Base-by-base conservation (phyloP, 2,797 vertebrate species). In the Yasuhikotakia modesta region DNA sequence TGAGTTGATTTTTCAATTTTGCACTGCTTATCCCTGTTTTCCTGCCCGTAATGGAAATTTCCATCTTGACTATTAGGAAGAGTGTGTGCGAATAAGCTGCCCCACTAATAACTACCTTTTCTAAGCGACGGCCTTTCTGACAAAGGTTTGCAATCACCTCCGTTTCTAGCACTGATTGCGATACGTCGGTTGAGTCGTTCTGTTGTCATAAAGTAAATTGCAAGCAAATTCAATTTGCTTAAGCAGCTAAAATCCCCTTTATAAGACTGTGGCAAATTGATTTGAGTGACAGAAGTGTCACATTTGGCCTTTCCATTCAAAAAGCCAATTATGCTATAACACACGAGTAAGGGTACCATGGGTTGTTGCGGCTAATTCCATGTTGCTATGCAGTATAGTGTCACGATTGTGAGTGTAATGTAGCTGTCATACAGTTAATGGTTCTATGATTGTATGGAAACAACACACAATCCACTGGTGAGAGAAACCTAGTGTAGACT, bases 1-100 rank as follows among this genome's bases (percentile, higher is more conserved):
- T 14, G 58, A 74, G 74, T 67, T 80, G 76, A 82, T 78, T 82
- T 81, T 81, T 78, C 73, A 71, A 77, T 85, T 85, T 80, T 45
- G 30, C 52, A 64, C 75, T 61, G 72, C 69, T 77, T 81, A 70
- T 43, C 48, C 27, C 79, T n/a, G 57, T 60, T 30, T 60, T 60
- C 46, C 50, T n/a, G 39, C 39, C 27, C 30, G 10, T 78, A 78
- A 79, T 76, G 43, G 58, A 86, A 79, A 82, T 82, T 76, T 82
- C 71, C 19, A 77, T 67, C 46, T 63, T 46, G 55, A 60, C 63
- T 52, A 76, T 80, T 48, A 39, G 5, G 35, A 39, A 39, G 35
- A 80, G 45, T 57, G 22, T 10, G 19, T 17, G 52, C 19, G 1
- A 53, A 70, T 69, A 52, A 76, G 70, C 65, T 2, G 27, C 55